Percentiles rank a stretch among this genome's conserved stretches.
Evolutionary conservation across 2,888 invertebrate genomes (phyloP).

Genomic region (Sicus ferrugineus): DNA sequence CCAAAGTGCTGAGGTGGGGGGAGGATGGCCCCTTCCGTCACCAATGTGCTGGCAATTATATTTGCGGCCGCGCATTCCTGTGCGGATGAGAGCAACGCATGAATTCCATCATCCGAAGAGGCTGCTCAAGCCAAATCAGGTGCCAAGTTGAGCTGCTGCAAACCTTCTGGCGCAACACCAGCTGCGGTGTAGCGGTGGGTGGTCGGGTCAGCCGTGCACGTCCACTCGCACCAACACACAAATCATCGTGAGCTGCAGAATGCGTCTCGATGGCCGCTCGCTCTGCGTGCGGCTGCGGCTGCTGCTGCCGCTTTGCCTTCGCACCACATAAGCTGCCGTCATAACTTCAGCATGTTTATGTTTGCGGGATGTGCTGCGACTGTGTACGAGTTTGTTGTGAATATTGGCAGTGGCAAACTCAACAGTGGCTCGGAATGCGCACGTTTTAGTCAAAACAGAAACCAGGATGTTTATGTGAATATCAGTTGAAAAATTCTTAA

Average conservation of each 20-base stretch:
- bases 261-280: conserved; percentile 48
- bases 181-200: conserved; percentile 24
- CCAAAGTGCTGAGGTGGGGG: background rate
- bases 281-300: conserved; percentile 18
- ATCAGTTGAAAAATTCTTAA: no score
- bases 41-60: background rate
- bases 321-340: conserved; percentile 52
- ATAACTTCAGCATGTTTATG: conserved; percentile 59
- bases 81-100: background rate
- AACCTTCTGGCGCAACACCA: background rate
- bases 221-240: conserved; percentile 44
- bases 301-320: conserved; percentile 35
- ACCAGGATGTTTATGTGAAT: no score
- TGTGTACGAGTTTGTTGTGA: conserved; percentile 42
- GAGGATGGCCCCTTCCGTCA: background rate
- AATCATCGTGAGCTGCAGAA: conserved; percentile 58
- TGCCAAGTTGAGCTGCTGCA: conserved; percentile 7
- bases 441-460: no score
- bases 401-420: no score
- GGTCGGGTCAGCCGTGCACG: conserved; percentile 37
- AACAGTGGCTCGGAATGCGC: no score
- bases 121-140: background rate
- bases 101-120: background rate
- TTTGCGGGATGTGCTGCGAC: conserved; percentile 56
- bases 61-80: background rate